Evolutionary conservation across 2,888 invertebrate genomes (phyloP).

Genomic region (Salpingus planirostris): DNA sequence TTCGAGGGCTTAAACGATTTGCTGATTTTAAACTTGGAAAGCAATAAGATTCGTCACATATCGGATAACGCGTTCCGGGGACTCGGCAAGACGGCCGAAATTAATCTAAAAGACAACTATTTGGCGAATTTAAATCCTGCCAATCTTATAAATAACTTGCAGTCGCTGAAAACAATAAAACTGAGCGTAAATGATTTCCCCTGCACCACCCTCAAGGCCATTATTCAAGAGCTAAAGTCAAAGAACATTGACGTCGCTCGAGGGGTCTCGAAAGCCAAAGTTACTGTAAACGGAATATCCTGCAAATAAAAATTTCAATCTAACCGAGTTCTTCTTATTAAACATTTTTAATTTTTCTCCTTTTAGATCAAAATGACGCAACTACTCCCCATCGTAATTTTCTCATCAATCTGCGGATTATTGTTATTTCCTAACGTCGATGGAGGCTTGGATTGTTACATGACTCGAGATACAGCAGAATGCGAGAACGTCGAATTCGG

Average conservation of each 20-base stretch:
- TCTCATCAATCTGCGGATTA: too few species aligned
- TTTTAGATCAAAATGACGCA: background rate
- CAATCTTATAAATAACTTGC: constrained; percentile 11
- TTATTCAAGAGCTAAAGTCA: constrained; percentile 8
- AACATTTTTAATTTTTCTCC: too few species aligned
- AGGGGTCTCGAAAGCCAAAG: constrained; percentile 9
- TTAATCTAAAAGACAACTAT: constrained; percentile 15
- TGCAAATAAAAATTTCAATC: constrained; percentile 7
- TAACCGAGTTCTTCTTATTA: constrained; percentile 1
- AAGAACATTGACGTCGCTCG: constrained; percentile 5
- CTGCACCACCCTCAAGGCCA: constrained; percentile 6
- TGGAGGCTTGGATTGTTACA: constrained; percentile 1
- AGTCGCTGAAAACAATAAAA: constrained; percentile 9
- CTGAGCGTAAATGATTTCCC: constrained; percentile 12
- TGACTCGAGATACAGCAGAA: too few species aligned
- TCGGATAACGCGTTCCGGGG: constrained; percentile 8
- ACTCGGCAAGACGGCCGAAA: constrained; percentile 5
- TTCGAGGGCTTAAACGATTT: constrained; percentile 8
- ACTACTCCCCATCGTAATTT: background rate
- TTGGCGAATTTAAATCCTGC: constrained; percentile 10
- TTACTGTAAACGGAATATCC: constrained; percentile 11
- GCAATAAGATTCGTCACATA: constrained; percentile 10
- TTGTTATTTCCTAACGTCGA: background rate
- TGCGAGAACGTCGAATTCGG: background rate
- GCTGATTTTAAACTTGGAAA: constrained; percentile 12